A percentile compares a stretch with the other conserved stretches of the same genome.
Conservation (phyloP, 2,888 invertebrate species). For the Belgica antarctica region DNA sequence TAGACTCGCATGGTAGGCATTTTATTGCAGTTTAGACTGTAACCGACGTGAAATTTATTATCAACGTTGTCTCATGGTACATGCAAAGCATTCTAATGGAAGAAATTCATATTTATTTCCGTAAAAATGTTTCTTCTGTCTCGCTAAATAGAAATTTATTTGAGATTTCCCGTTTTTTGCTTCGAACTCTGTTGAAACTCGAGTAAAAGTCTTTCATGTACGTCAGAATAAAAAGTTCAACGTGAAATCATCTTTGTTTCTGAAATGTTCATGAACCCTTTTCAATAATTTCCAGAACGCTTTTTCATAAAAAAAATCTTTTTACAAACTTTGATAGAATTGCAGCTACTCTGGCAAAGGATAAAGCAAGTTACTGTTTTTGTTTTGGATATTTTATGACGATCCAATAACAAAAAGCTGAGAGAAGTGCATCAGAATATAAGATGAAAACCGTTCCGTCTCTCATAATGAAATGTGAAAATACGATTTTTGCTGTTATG, state of each 20-base stretch:
- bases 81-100: not conserved
- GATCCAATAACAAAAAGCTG: not conserved
- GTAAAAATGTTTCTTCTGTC: not conserved
- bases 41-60: not conserved
- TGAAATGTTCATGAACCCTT: slow-evolving; percentile 1
- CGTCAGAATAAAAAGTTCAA: not conserved
- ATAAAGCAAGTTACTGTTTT: not conserved
- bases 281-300: no score
- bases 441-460: not conserved
- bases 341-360: not conserved
- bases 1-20: not conserved
- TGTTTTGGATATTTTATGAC: slow-evolving; percentile 8
- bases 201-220: not conserved
- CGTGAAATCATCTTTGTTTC: not conserved
- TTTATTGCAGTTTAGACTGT: not conserved
- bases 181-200: slow-evolving; percentile 22
- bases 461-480: slow-evolving; percentile 13
- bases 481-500: slow-evolving; percentile 2
- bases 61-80: no score
- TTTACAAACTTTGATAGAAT: no score
- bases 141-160: slow-evolving; percentile 21
- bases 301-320: not conserved
- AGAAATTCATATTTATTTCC: not conserved
- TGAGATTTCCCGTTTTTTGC: not conserved
- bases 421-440: slow-evolving; percentile 4